Evolutionary conservation across 2,888 invertebrate genomes (phyloP), one percentile per base, ranked within the genome.

Genomic region (Didymodactylos carnosus): DNA sequence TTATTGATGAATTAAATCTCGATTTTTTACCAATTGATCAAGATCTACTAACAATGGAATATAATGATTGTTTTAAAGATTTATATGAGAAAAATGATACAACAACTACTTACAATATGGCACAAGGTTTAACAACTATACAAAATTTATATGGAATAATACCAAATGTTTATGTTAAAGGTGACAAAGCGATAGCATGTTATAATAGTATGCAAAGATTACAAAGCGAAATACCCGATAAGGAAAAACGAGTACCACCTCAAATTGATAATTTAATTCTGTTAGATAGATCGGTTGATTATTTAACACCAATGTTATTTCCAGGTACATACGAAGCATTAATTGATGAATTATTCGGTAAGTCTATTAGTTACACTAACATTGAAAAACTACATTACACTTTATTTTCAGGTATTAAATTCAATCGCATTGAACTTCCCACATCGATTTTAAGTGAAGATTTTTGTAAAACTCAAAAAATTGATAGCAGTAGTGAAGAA

Each of bases 261-360:
- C 89, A 89, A 75, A 92, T 97, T 70, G 94, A 95, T 82, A 91
- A 91, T 81, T 86, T 97, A 75, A 85, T 98, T 11, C 84, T 98
- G 69, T 84, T 98, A 2, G 98, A 99, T 83, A 87, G 98, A 39
- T 88, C 89, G 62, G 87, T 94, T 5, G 98, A 99, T 86, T 87
- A 94, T 73, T 87, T 97, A 70, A 91, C 93, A 70, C 91, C 94
- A 0, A 86, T 98, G 79, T 89, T 91, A 0, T 94, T 94, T 0
- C 98, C 97, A 80, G 87, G 95, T 43, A 97, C 97, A 0, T 98
- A 97, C 79, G 95, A 95, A 83, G 98, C 97, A 5, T 86, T 98
- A 11, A 91, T 98, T 77, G 98, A 98, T 84, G 95, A 97, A 83
- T 87, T 93, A 75, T 95, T 89, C 84, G 90, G 90, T 43, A 53